Conservation (phyloP, 2,797 vertebrate genomes). For the Chrysolophus pictus region DNA sequence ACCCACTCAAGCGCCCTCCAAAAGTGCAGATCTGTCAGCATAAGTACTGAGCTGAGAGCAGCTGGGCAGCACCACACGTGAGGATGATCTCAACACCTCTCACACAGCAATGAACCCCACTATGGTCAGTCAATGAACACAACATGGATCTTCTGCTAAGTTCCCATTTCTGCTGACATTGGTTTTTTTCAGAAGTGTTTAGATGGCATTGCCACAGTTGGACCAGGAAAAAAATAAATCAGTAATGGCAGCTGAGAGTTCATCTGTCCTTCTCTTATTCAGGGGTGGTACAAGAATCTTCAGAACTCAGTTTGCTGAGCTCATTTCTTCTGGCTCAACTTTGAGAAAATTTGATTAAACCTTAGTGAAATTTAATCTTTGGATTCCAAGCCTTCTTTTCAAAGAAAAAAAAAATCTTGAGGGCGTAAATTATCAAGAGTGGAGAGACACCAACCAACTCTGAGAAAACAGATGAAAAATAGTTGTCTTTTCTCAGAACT, state of each 20-base stretch:
- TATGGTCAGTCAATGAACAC: neutral
- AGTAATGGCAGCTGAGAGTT: neutral
- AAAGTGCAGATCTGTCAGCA: rapidly evolving
- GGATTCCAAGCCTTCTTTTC: neutral
- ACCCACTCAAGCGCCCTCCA: neutral
- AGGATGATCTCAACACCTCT: neutral
- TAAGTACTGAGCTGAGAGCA: neutral
- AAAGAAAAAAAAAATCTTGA: neutral
- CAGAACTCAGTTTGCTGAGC: neutral
- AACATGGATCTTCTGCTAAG: neutral
- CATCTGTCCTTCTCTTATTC: rapidly evolving
- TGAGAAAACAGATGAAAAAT: neutral
- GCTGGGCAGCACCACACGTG: rapidly evolving
- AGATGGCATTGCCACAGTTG: rapidly evolving
- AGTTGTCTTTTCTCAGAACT: neutral
- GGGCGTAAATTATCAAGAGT: neutral
- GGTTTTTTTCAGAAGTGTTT: rapidly evolving
- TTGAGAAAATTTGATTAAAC: conserved; percentile 16
- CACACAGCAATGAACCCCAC: neutral
- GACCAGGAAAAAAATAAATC: neutral
- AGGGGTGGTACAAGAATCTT: neutral
- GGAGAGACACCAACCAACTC: neutral
- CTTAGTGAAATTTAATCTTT: conserved; percentile 19
- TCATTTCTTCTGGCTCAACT: neutral
- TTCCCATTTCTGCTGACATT: no score